phyloP scores from a whole-genome alignment of 2,113 vertebrate species.

The Candoia aspera region DNA sequence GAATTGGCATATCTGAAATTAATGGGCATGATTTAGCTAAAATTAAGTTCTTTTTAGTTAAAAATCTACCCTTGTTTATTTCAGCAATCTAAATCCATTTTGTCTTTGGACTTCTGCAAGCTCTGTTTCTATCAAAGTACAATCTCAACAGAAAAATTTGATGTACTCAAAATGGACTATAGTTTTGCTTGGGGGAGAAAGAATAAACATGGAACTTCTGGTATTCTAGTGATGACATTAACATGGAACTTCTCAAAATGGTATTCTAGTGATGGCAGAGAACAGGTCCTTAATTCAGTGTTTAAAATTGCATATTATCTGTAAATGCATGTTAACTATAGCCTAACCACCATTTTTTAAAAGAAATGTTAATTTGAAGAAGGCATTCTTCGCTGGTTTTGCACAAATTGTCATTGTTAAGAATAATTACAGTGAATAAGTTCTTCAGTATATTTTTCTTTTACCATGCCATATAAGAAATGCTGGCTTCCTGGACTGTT shows the following conservation, averaged over 20 bases:
- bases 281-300: not conserved
- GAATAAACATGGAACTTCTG: not conserved
- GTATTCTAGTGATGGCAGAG: not conserved
- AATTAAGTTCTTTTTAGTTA: not conserved
- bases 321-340: not conserved
- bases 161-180: not conserved
- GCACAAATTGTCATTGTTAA: not conserved
- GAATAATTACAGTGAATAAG: not conserved
- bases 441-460: not conserved
- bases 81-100: not conserved
- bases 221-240: not conserved
- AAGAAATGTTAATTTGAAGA: not conserved
- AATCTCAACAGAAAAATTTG: not conserved
- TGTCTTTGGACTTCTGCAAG: not conserved
- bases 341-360: not conserved
- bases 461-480: not conserved
- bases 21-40: not conserved
- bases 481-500: not conserved
- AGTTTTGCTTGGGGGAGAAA: not conserved
- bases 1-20: not conserved
- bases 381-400: not conserved
- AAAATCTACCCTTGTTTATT: not conserved
- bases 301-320: not conserved
- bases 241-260: not conserved
- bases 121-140: not conserved